Percentiles rank a stretch among this genome's conserved stretches.
Evolutionary conservation across 1,140 invertebrate species (phyloP).

Genomic region (Nebria ingens): DNA sequence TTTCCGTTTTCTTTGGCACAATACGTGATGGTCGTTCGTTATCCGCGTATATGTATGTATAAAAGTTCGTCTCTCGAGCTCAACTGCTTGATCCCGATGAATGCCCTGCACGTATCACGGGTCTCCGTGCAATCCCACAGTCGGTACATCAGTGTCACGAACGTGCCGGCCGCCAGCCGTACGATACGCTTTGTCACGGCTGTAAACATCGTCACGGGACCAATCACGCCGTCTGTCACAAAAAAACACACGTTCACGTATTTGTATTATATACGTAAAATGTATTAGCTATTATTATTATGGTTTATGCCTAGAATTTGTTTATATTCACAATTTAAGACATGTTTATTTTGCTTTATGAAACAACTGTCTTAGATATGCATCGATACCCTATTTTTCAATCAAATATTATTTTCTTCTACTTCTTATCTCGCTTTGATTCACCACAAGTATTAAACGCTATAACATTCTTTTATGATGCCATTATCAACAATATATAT

Average conservation of each 20-base stretch:
- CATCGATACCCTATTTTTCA: too few species aligned
- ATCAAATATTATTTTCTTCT: too few species aligned
- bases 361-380: too few species aligned
- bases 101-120: neutral
- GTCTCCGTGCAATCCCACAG: neutral
- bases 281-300: conserved; percentile 8
- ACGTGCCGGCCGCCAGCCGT: neutral
- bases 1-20: too few species aligned
- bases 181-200: neutral
- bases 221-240: conserved; percentile 4
- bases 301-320: neutral
- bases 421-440: too few species aligned
- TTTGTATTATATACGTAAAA: conserved; percentile 7
- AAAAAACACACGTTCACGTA: conserved; percentile 5
- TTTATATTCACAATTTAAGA: neutral
- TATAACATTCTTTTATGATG: too few species aligned
- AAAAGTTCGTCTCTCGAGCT: too few species aligned
- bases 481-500: too few species aligned
- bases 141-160: conserved; percentile 3
- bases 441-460: too few species aligned
- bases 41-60: too few species aligned
- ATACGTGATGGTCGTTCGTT: too few species aligned
- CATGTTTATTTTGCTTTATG: neutral
- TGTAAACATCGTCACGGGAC: conserved; percentile 6
- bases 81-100: neutral